A percentile compares a stretch with the other conserved stretches of the same genome.
Evolutionary conservation across 2,888 invertebrate species (phyloP).

Genomic region (Protonemura montana): DNA sequence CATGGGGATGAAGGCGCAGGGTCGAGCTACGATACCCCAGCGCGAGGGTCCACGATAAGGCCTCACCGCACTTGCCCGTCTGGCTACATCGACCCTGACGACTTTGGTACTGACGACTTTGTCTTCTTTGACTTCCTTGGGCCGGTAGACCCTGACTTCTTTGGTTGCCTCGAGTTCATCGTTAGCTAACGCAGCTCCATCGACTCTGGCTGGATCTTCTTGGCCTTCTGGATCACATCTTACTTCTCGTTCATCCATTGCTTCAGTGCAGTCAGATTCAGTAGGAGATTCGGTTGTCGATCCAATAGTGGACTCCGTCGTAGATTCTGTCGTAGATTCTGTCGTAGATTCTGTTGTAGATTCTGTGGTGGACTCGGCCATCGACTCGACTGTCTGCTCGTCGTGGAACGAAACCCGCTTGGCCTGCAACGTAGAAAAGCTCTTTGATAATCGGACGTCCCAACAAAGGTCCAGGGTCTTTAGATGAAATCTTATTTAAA

Average conservation of each 20-base stretch:
- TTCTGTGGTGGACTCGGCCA: background rate
- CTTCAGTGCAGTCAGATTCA: background rate
- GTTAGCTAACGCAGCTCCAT: no score
- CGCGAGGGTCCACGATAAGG: background rate
- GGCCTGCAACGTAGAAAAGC: background rate
- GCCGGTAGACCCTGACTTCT: no score
- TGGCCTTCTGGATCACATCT: background rate
- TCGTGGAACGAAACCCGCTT: background rate
- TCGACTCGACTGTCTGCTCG: background rate
- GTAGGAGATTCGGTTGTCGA: background rate
- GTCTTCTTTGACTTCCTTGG: no score
- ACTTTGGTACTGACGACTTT: no score
- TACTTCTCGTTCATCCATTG: background rate
- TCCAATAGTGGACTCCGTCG: background rate
- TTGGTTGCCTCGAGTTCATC: no score
- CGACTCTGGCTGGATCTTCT: background rate
- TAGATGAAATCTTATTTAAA: no score
- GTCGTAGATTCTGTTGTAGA: background rate
- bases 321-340: background rate
- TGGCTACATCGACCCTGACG: no score
- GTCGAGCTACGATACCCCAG: background rate
- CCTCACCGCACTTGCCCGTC: no score
- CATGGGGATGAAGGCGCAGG: background rate
- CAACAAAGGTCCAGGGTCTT: no score
- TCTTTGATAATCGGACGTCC: no score